Percentiles rank a stretch among this genome's conserved stretches.
Evolutionary conservation across 2,888 invertebrate genomes (phyloP).

Genomic region (Oxycera nigricornis): DNA sequence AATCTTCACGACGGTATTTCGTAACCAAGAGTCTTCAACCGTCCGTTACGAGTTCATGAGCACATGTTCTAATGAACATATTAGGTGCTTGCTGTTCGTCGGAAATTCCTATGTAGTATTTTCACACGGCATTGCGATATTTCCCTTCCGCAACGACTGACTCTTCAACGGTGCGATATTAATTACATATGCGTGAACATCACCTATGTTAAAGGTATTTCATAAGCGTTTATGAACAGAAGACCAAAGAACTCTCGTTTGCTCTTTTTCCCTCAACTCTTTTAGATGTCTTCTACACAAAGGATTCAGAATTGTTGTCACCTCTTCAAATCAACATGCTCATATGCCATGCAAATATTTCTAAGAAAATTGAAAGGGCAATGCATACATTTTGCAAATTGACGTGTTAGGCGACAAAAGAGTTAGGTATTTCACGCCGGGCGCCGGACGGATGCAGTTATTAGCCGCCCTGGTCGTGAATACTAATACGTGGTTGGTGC

Average conservation of each 20-base stretch:
- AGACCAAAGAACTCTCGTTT: background rate
- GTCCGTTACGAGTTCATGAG: no score
- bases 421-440: background rate
- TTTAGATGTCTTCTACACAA: no score
- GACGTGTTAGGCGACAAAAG: slow-evolving; percentile 9
- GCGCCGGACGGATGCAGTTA: slow-evolving; percentile 8
- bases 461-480: background rate
- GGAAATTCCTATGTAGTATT: background rate
- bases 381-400: background rate
- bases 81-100: background rate
- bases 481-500: background rate
- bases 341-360: background rate
- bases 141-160: background rate
- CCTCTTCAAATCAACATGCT: slow-evolving; percentile 18
- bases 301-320: slow-evolving; percentile 15
- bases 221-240: no score
- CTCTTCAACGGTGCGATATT: background rate
- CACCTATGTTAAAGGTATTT: no score
- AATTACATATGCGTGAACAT: slow-evolving; percentile 3
- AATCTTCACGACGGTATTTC: no score
- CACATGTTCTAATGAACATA: background rate
- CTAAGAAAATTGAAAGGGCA: slow-evolving; percentile 9
- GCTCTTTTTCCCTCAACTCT: slow-evolving; percentile 1
- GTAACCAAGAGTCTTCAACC: no score
- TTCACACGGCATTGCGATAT: slow-evolving; percentile 1